These are phyloP conservation scores for Spheniscus mendiculus DNA, from an alignment of 2,113 vertebrate species.

Conservation along the genomic window DNA sequence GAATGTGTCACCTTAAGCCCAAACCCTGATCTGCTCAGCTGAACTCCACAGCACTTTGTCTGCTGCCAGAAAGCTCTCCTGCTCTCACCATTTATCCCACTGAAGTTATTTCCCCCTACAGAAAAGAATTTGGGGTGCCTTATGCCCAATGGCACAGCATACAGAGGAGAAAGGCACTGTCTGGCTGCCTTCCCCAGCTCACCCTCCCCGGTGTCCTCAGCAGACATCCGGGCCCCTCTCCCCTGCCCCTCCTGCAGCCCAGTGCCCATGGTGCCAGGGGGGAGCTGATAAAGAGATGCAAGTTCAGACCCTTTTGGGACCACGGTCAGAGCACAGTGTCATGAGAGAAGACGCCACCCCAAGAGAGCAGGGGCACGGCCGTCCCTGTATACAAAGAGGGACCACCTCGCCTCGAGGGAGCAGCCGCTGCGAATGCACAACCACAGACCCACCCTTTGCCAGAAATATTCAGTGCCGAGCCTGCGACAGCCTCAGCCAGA, in stretches of 20 bases:
- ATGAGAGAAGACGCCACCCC: neutral
- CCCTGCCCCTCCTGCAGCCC: neutral
- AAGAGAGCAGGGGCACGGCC: neutral
- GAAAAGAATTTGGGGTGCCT: neutral
- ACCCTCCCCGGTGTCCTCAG: neutral
- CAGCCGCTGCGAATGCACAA: rapidly evolving
- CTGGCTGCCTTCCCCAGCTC: neutral
- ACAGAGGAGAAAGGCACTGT: neutral
- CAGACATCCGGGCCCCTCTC: neutral
- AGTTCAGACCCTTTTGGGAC: neutral
- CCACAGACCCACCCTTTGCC: neutral
- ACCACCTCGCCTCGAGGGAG: neutral
- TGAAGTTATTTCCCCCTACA: neutral
- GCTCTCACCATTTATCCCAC: neutral
- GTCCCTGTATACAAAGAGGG: neutral
- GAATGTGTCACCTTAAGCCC: neutral
- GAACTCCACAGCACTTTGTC: neutral
- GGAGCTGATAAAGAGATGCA: neutral
- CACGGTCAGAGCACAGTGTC: neutral
- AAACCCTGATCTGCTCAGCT: neutral
- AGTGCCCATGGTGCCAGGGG: rapidly evolving
- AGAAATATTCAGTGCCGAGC: neutral
- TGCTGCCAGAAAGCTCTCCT: neutral
- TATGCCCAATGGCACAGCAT: neutral
- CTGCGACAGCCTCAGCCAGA: neutral